Evolutionary conservation across 2,888 invertebrate genomes (phyloP), one percentile per base, ranked within the genome.

Genomic region (Biston betularia): DNA sequence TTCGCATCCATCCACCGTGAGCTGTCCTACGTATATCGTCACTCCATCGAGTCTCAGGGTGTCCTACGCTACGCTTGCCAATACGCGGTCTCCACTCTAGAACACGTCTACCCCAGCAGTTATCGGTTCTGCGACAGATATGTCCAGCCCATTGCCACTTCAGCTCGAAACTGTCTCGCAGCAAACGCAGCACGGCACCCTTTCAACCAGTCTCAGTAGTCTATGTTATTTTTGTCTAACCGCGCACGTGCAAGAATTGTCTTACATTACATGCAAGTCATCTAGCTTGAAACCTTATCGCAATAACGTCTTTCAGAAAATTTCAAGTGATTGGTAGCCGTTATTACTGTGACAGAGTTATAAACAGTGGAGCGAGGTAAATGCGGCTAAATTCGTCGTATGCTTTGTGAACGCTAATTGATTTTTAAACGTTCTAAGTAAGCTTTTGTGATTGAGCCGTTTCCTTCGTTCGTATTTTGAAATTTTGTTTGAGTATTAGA

Each of bases 151-250:
- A n/a, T n/a, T n/a, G n/a, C n/a, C n/a, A n/a, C n/a, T n/a, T n/a
- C n/a, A n/a, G n/a, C n/a, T 50, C 6, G 7, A 50, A n/a, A 77
- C 72, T 71, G 63, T 60, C 50, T 15, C 6, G 9, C 24, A 54
- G 8, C 44, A 61, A 75, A 63, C 68, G 68, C 60, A 44, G 62
- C 69, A 34, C 65, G 66, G 71, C 68, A 72, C 67, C 79, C 78
- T 83, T 83, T 79, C 82, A 85, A 83, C 79, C 84, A 82, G 80
- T 75, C 57, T 77, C 79, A 76, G 80, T 86, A 79, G 84, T 86
- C 87, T 85, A 86, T 87, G 84, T 90, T 91, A 91, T 92, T 90
- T 90, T 89, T 88, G 86, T 84, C 84, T 83, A 68, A 76, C 70
- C 78, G 75, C 80, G 82, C 90, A 84, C 86, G 86, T 86, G 87